phyloP scores from a whole-genome alignment of 1,140 invertebrate genomes.

The Dendrolimus kikuchii region DNA sequence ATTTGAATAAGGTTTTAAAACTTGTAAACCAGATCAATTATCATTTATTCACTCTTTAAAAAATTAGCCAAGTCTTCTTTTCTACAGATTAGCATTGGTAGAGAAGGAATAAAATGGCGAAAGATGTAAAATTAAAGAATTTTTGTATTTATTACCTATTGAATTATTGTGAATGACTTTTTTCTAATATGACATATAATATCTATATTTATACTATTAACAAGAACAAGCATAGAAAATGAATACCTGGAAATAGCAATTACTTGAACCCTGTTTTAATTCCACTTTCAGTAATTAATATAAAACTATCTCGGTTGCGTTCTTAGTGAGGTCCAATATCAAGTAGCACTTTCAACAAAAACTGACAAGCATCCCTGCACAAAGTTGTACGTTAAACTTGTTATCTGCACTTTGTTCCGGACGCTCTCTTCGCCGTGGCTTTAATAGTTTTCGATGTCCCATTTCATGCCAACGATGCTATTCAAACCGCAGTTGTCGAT shows the following conservation, averaged over 20 bases:
- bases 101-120: too few species aligned
- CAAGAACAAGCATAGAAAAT: too few species aligned
- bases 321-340: constrained; percentile 7
- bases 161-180: too few species aligned
- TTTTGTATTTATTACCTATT: too few species aligned
- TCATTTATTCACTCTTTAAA: too few species aligned
- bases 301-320: background rate
- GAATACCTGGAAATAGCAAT: background rate
- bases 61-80: too few species aligned
- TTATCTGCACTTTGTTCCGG: constrained; percentile 7
- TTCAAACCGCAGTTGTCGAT: constrained; percentile 1
- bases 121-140: too few species aligned
- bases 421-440: constrained; percentile 3
- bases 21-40: too few species aligned
- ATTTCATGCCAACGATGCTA: constrained; percentile 2
- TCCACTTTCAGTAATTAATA: background rate
- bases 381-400: constrained; percentile 6
- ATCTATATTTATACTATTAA: too few species aligned
- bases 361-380: background rate
- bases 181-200: too few species aligned
- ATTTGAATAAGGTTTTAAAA: too few species aligned
- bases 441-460: constrained; percentile 9
- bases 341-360: constrained; percentile 9
- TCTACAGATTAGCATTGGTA: too few species aligned
- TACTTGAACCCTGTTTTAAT: background rate